A percentile compares a stretch with the other conserved stretches of the same genome.
These are phyloP conservation scores for Eubasilissa splendida DNA, from an alignment of 2,888 invertebrate species.

Conservation along the genomic window DNA sequence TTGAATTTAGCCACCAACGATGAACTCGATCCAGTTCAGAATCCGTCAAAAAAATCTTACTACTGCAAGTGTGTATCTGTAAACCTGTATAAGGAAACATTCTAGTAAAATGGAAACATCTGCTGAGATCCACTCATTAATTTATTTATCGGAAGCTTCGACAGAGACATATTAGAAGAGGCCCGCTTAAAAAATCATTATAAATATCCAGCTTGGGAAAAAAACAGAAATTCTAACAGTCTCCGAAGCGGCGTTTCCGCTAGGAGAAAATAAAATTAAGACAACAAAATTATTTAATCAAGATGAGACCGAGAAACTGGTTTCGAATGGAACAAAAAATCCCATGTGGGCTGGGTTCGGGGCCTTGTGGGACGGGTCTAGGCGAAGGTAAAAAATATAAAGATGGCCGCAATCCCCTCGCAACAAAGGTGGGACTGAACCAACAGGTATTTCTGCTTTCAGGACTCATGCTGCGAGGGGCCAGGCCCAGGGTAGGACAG, in stretches of 20 bases:
- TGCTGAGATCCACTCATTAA: background rate
- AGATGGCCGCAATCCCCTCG: conserved; percentile 52
- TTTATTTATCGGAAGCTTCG: conserved; percentile 9
- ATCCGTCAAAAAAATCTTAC: too few species aligned
- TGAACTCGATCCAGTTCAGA: too few species aligned
- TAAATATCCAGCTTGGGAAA: conserved; percentile 8
- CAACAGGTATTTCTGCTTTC: conserved; percentile 31
- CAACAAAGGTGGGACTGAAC: background rate
- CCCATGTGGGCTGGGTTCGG: conserved; percentile 33
- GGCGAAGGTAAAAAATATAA: conserved; percentile 45
- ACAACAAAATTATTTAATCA: conserved; percentile 75
- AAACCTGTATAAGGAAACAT: background rate
- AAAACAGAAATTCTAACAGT: conserved; percentile 37
- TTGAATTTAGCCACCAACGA: too few species aligned
- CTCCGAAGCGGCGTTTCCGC: conserved; percentile 26
- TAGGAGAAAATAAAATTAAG: conserved; percentile 71
- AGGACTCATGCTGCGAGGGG: conserved; percentile 16
- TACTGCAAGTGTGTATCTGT: too few species aligned
- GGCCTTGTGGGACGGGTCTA: conserved; percentile 21
- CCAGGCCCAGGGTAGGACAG: background rate
- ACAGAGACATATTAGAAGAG: conserved; percentile 10
- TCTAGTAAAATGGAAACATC: background rate
- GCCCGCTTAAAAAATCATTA: conserved; percentile 21
- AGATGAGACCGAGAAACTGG: conserved; percentile 59
- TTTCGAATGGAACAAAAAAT: conserved; percentile 44